A percentile compares a stretch with the other conserved stretches of the same genome.
phyloP scores from a whole-genome alignment of 2,888 invertebrate genomes.

The Embidobia sp. region DNA sequence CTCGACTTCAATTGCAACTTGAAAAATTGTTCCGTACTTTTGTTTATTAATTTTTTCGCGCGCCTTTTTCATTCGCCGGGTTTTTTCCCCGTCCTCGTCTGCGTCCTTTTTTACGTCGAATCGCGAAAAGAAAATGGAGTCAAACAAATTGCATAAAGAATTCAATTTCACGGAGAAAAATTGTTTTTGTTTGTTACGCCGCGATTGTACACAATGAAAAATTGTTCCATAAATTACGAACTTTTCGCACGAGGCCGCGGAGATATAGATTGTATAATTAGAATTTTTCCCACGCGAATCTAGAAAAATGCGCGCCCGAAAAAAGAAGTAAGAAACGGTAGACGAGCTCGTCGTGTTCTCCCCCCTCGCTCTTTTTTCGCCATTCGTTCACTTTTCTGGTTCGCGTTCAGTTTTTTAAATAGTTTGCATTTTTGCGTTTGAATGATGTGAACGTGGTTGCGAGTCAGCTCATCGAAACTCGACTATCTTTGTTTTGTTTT shows the following conservation, averaged over 20 bases:
- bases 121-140: conserved; percentile 58
- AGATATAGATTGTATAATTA: conserved; percentile 63
- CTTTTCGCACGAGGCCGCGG: conserved; percentile 54
- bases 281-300: conserved; percentile 61
- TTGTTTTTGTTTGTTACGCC: conserved; percentile 59
- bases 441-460: conserved; percentile 8
- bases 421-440: conserved; percentile 20
- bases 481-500: too few relatives aligned
- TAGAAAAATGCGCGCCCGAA: conserved; percentile 53
- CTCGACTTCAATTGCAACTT: conserved; percentile 19
- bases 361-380: conserved; percentile 1
- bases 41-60: conserved; percentile 41
- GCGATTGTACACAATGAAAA: conserved; percentile 62
- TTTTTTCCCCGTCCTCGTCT: neutral
- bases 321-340: conserved; percentile 44
- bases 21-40: conserved; percentile 43
- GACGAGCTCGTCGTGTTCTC: conserved; percentile 16
- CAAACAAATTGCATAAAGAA: conserved; percentile 59
- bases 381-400: conserved; percentile 28
- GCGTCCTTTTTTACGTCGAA: conserved; percentile 27
- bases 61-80: conserved; percentile 5
- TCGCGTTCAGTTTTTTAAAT: conserved; percentile 19
- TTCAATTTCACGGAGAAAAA: conserved; percentile 63
- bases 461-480: too few relatives aligned
- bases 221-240: conserved; percentile 63